Conservation (phyloP, 2,888 invertebrate species). For the Pammene aurita region DNA sequence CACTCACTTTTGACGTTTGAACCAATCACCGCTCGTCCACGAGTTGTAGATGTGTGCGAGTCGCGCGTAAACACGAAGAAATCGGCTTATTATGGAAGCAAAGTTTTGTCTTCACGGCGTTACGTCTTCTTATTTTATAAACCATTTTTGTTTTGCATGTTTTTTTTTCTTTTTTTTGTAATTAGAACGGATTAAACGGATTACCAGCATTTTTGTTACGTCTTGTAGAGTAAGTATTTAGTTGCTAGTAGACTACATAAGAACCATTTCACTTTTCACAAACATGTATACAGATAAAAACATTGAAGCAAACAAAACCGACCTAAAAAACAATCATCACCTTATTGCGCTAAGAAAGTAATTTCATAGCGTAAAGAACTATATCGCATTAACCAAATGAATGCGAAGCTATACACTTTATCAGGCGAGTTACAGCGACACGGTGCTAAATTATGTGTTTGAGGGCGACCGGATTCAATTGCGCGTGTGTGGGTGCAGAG, state of each 20-base stretch:
- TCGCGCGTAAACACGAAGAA: too few relatives aligned
- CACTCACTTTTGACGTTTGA: too few relatives aligned
- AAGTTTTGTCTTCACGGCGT: too few relatives aligned
- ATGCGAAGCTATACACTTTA: slow-evolving; percentile 8
- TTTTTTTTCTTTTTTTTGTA: too few relatives aligned
- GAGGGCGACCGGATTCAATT: slow-evolving; percentile 25
- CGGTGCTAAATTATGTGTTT: slow-evolving; percentile 27
- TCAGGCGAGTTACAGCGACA: slow-evolving; percentile 26
- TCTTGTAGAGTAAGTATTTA: too few relatives aligned
- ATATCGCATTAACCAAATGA: slow-evolving; percentile 15
- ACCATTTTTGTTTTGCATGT: too few relatives aligned
- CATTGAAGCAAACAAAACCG: neutral
- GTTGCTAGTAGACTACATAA: neutral
- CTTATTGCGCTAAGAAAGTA: slow-evolving; percentile 21
- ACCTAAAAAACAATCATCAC: slow-evolving; percentile 21
- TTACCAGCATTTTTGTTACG: too few relatives aligned
- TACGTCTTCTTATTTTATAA: too few relatives aligned
- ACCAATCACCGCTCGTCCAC: too few relatives aligned
- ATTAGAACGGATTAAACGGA: too few relatives aligned
- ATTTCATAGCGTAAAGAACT: slow-evolving; percentile 1
- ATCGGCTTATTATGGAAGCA: too few relatives aligned
- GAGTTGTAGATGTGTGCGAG: too few relatives aligned
- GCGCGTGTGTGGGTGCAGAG: slow-evolving; percentile 8
- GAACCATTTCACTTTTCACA: neutral
- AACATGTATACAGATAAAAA: neutral